Evolutionary conservation across 2,888 invertebrate species (phyloP).

Genomic region (Mythimna pallens): DNA sequence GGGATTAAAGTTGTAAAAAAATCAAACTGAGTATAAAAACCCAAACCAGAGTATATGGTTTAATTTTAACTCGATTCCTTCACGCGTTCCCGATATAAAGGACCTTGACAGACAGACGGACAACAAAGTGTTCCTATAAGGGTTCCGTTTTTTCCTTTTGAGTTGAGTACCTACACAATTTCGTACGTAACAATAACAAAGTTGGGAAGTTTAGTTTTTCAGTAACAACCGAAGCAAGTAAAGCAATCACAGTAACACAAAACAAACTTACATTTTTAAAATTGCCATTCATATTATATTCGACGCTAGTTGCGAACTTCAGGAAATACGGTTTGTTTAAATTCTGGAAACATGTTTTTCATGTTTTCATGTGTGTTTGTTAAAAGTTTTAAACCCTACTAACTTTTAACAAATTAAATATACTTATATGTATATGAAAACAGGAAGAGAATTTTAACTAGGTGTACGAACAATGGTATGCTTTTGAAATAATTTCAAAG

Average conservation of each 20-base stretch:
- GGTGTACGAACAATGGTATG: too few species aligned
- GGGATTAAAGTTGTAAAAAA: too few species aligned
- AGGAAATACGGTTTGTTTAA: slow-evolving; percentile 39
- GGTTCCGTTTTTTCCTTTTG: too few species aligned
- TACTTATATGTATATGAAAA: neutral
- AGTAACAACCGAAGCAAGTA: slow-evolving; percentile 50
- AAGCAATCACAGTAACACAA: slow-evolving; percentile 57
- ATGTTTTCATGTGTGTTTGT: too few species aligned
- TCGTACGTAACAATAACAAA: slow-evolving; percentile 34
- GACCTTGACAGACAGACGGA: too few species aligned
- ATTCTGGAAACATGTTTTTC: slow-evolving; percentile 23
- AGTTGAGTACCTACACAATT: slow-evolving; percentile 29
- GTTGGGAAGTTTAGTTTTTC: slow-evolving; percentile 49
- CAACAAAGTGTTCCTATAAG: too few species aligned
- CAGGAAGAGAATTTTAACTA: slow-evolving; percentile 25
- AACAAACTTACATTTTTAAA: slow-evolving; percentile 70
- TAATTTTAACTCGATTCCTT: too few species aligned
- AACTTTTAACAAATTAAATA: neutral
- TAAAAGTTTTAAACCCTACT: too few species aligned
- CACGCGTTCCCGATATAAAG: too few species aligned
- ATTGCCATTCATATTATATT: slow-evolving; percentile 67
- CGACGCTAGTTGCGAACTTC: slow-evolving; percentile 60
- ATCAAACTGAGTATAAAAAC: too few species aligned
- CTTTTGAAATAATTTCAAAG: too few species aligned
- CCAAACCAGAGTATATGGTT: too few species aligned